Base-by-base conservation (phyloP, 2,888 invertebrate genomes). In the Hirtodrosophila confusa region DNA sequence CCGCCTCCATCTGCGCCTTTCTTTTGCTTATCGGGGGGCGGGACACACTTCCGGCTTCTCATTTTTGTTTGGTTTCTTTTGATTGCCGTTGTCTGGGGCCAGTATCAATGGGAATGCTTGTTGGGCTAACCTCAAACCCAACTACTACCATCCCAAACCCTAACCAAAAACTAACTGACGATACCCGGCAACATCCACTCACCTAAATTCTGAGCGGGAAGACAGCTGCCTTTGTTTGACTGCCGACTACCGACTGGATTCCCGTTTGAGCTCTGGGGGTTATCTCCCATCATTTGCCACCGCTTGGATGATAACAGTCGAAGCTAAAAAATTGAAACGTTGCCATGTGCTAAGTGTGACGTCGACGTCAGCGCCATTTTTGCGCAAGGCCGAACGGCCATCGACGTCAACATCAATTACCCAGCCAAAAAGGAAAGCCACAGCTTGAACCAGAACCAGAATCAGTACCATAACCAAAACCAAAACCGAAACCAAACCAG, bases 11-110 rank as follows among this genome's bases (percentile, higher is more conserved):
- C 7, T 3, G 1, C 7, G n/a, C 23, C 23, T 41, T 47, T 35
- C 31, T 8, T 8, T 17, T 47, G 45, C 33, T 9, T 9, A 2
- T 3, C 1, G 24, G 1, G 39, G 9, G 0, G 0, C 10, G 12
- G 7, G 27, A 61, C 71, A 69, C 61, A 79, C 69, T 67, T 68
- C 68, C 68, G 73, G 73, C 61, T 75, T 74, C 62, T 48, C 77
- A 65, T 62, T 50, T 57, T 63, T 70, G 70, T 66, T 74, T 78
- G 65, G 76, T 61, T 67, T 69, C 57, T 54, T 53, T 69, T 62
- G 61, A 51, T 61, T 70, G 49, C 69, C 56, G 51, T 36, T 51
- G 47, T 51, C 39, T 31, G 24, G 44, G 41, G 49, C 65, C 49
- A 69, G 58, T 60, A 75, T 70, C 70, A 63, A 64, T 76, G 64